phyloP scores from a whole-genome alignment of 1,140 invertebrate genomes.

The Brachionus calyciflorus region DNA sequence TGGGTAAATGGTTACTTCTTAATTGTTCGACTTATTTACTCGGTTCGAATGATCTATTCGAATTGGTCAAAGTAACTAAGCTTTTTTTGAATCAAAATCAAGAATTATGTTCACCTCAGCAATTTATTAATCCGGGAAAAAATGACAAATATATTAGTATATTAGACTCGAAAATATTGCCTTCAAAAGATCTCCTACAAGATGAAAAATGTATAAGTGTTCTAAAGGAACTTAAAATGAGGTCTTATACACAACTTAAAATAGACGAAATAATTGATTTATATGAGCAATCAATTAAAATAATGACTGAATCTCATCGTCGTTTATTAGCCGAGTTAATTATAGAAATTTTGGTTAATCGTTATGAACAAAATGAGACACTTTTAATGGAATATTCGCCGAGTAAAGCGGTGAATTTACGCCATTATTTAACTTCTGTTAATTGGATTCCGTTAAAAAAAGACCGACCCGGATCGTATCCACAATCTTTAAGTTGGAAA shows the following conservation, averaged over 20 bases:
- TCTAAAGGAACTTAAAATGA: constrained; percentile 36
- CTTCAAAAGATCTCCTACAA: neutral
- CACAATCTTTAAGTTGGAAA: constrained; percentile 27
- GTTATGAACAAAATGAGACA: neutral
- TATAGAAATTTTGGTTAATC: constrained; percentile 14
- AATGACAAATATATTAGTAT: constrained; percentile 30
- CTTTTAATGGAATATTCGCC: constrained; percentile 27
- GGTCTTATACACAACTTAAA: constrained; percentile 10
- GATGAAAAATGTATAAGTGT: constrained; percentile 11
- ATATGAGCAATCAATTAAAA: constrained; percentile 20
- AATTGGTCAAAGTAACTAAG: neutral
- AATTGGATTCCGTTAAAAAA: constrained; percentile 39
- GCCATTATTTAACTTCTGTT: constrained; percentile 6
- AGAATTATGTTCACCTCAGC: constrained; percentile 25
- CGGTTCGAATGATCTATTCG: neutral
- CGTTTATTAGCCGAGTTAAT: constrained; percentile 34
- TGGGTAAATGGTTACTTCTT: constrained; percentile 35
- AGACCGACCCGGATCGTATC: constrained; percentile 21
- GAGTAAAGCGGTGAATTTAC: constrained; percentile 32
- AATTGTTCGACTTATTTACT: constrained; percentile 32
- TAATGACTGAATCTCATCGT: neutral
- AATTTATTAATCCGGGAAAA: constrained; percentile 36
- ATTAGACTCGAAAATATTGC: constrained; percentile 15
- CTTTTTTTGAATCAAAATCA: constrained; percentile 30
- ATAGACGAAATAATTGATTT: constrained; percentile 45